phyloP scores from a whole-genome alignment of 2,888 invertebrate genomes.

The Tanytarsus gracilentus region DNA sequence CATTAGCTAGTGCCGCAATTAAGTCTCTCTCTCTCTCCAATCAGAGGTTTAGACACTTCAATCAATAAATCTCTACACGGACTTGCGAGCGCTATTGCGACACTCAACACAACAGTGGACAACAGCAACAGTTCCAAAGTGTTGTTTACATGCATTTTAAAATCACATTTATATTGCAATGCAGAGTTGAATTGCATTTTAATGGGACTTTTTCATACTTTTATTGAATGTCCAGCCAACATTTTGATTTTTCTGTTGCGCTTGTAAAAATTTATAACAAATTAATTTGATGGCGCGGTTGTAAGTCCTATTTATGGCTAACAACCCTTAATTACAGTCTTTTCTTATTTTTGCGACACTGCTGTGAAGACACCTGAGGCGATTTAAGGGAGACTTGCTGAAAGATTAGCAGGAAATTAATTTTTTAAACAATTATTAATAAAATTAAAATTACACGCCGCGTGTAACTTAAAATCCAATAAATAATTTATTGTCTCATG shows the following conservation, averaged over 20 bases:
- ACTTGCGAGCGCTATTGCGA: conserved; percentile 1
- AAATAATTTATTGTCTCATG: conserved; percentile 11
- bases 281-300: too few relatives aligned
- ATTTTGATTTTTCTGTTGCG: too few relatives aligned
- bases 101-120: conserved; percentile 10
- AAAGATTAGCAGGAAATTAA: too few relatives aligned
- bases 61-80: conserved; percentile 16
- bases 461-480: conserved; percentile 8
- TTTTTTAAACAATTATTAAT: too few relatives aligned
- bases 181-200: not conserved
- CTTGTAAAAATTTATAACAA: too few relatives aligned
- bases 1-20: not conserved
- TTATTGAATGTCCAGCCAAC: not conserved
- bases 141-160: conserved; percentile 22
- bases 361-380: too few relatives aligned
- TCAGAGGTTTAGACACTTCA: conserved; percentile 4
- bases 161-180: conserved; percentile 9
- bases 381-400: too few relatives aligned
- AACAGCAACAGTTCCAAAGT: not conserved
- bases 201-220: not conserved
- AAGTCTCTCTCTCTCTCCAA: not conserved
- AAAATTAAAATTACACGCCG: too few relatives aligned
- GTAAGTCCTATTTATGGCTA: too few relatives aligned
- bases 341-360: too few relatives aligned
- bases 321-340: too few relatives aligned